Evolutionary conservation across 1,140 invertebrate species (phyloP), one percentile per base, ranked within the genome.

Genomic region (Scaptomyza hsui): DNA sequence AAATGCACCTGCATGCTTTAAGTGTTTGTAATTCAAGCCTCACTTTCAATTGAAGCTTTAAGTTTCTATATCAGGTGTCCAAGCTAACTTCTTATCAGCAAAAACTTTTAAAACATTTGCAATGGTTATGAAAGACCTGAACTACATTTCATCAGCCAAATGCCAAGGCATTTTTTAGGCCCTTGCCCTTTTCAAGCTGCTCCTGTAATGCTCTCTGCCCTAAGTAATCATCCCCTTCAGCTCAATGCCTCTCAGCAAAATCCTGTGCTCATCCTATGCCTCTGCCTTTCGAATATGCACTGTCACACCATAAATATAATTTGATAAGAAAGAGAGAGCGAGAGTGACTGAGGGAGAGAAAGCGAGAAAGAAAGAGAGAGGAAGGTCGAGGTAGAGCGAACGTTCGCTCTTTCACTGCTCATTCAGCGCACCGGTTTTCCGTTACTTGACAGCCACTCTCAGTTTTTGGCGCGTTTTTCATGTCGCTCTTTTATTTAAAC

Each of bases 71-170:
- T 29, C 26, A 9, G 6, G 26, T 29, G 26, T 29, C 26, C 0
- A 29, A 29, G n/a, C 4, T 12, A 3, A 37, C 32, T n/a, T 3
- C 12, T 9, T 32, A 24, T 35, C 24, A 56, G 13, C 3, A 9
- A 16, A 24, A 56, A 71, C 53, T 71, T 51, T 53, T 48, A 53
- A 62, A 71, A 37, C n/a, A 35, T 47, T 56, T 41, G 48, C 45
- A 47, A 52, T 42, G 62, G 62, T 82, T 65, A 78, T 77, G 78
- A 77, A 69, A 73, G 61, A 15, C 35, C 4, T 12, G 10, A 42
- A 39, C 44, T 15, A 12, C 15, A 82, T 82, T 82, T 82, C 78
- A 24, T 82, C 78, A 82, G 60, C 63, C 78, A 62, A 67, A 37
- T 16, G 13, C 12, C 32, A 56, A 53, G 6, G 51, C 18, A 39